Conservation (phyloP, 2,888 invertebrate species). For the Phragmatobia fuliginosa region DNA sequence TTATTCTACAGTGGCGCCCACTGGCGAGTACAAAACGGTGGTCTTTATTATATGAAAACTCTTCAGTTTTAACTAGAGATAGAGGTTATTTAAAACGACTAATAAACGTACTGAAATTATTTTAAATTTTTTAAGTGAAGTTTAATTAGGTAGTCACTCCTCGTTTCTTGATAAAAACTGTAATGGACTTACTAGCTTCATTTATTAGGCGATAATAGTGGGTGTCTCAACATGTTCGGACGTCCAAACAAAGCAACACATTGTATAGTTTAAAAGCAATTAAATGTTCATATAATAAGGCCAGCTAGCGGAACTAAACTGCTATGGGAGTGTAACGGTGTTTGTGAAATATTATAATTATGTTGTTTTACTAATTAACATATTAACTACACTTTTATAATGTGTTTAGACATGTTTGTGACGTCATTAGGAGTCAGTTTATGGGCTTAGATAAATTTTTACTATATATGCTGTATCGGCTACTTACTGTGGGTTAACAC, state of each 20-base stretch:
- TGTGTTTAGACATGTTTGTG: conserved; percentile 32
- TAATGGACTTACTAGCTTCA: background rate
- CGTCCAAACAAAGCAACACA: conserved; percentile 36
- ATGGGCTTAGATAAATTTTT: conserved; percentile 6
- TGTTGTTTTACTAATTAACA: conserved; percentile 40
- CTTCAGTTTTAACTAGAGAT: no score
- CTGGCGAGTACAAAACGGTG: no score
- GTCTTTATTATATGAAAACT: no score
- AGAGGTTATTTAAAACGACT: background rate
- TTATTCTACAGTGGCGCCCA: no score
- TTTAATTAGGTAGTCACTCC: background rate
- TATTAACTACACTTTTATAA: conserved; percentile 27
- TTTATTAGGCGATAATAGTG: conserved; percentile 34
- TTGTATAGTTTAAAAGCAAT: conserved; percentile 38
- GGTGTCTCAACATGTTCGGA: conserved; percentile 28
- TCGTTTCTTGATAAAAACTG: background rate
- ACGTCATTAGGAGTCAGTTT: background rate
- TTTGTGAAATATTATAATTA: conserved; percentile 37
- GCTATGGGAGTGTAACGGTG: conserved; percentile 23
- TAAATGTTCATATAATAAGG: conserved; percentile 49
- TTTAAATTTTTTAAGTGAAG: background rate
- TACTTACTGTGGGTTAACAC: no score
- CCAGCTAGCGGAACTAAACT: conserved; percentile 44
- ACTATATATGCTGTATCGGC: background rate
- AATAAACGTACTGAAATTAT: background rate